These are phyloP conservation scores for Danio choprae DNA, from an alignment of 2,797 vertebrate species.

Conservation along the genomic window DNA sequence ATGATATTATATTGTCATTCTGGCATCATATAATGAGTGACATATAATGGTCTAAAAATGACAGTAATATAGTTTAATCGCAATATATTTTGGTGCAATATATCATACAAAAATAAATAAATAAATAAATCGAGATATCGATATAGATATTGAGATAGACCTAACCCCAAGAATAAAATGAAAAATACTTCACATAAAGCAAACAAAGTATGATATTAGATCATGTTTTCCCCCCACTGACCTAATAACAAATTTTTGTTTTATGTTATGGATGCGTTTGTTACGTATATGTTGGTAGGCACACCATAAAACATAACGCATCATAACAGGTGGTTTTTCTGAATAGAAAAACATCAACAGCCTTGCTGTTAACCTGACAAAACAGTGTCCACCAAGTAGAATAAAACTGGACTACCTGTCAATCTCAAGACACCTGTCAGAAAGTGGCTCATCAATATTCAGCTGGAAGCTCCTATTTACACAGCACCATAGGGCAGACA, in stretches of 20 bases:
- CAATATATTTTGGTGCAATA: too few species aligned
- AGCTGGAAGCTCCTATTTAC: conserved; percentile 61
- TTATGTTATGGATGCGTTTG: background rate
- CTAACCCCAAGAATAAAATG: too few species aligned
- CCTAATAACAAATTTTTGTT: too few species aligned
- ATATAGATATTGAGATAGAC: too few species aligned
- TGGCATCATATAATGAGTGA: too few species aligned
- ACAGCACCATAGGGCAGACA: conserved; percentile 34
- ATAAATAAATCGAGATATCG: too few species aligned
- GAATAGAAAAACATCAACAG: conserved; percentile 26
- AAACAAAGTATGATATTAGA: background rate
- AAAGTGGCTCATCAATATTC: conserved; percentile 65
- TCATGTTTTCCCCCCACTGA: too few species aligned
- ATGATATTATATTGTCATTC: too few species aligned
- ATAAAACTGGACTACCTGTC: conserved; percentile 62
- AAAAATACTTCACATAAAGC: too few species aligned
- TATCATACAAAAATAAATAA: too few species aligned
- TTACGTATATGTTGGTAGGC: background rate
- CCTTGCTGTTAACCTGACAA: conserved; percentile 12
- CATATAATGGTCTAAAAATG: too few species aligned
- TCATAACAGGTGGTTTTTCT: conserved; percentile 43
- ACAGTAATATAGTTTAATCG: too few species aligned
- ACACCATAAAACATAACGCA: background rate
- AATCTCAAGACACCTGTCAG: conserved; percentile 55
- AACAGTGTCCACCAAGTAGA: conserved; percentile 11